Evolutionary conservation across 2,888 invertebrate species (phyloP), one percentile per base, ranked within the genome.

Genomic region (Anaspis maculata): DNA sequence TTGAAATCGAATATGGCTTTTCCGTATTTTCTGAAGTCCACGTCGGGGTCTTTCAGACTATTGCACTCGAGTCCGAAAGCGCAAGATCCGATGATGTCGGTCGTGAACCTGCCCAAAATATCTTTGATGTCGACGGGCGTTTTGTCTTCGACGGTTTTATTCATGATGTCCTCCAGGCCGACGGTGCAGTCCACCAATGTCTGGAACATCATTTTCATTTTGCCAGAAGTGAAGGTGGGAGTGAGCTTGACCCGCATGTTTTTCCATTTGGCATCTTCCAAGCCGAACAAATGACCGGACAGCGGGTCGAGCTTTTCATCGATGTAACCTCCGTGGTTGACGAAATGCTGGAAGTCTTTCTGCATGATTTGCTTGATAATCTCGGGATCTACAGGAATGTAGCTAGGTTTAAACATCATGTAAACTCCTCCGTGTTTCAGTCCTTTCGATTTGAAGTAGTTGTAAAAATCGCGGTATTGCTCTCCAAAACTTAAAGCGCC

Each of bases 11-110:
- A 39, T 2, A 44, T 19, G 26, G 32, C 36, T 19, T 32, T 38
- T 1, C 53, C 49, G 25, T 46, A 49, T 11, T 37, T 26, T 12
- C 45, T 25, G 52, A 76, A 74, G 36, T 70, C 67, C 0, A 70
- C 66, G 37, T 71, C 58, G 0, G 68, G 59, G 50, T 70, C 64
- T 24, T 64, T 61, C 29, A 75, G 68, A 16, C 70, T 67, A 45
- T 74, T 69, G 39, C 71, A 69, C 40, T 74, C 71, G 4, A 76
- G 60, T 12, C 75, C 75, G 48, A 76, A 76, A 9, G 73, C 74
- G 30, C 71, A 68, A 23, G 68, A 69, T 0, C 71, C 73, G 25
- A 72, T 70, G 1, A 72, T 67, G 45, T 73, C 71, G 7, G 67
- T 67, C 1, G 70, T 68, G 40, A 60, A 4, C 40, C 70, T 68